Base-by-base conservation (phyloP, 2,888 invertebrate species). In the Pyrgus malvae region DNA sequence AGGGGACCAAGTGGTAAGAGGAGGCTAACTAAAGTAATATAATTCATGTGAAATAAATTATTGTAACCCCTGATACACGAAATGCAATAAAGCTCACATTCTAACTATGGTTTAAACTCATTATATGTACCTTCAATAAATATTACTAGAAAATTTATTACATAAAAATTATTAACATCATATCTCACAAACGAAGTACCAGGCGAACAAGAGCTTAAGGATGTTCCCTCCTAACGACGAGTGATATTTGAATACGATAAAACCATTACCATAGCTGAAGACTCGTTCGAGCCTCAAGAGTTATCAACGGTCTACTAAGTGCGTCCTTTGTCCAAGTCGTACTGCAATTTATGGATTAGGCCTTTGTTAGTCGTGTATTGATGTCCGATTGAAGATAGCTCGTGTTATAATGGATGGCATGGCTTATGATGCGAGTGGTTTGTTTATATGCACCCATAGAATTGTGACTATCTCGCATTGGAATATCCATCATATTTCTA, bases 301-400 rank as follows among this genome's bases (percentile, higher is more conserved):
- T 53, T 53, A 53, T 54, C 54, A 54, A 54, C 54, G 33, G 66
- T 58, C 54, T 49, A 55, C 55, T 58, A 58, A 63, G 58, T 58
- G 61, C 64, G 56, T 61, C 62, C 70, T 72, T 72, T 69, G 78
- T 79, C 70, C 69, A 64, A 74, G 76, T 74, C 72, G 70, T 73
- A 67, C 66, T 68, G 66, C 68, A 71, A 81, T 83, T 80, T 80
- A 80, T 82, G 76, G 75, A 76, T 76, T 75, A 70, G 70, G 63
- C 70, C 72, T 76, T 72, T 78, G 76, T 77, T 68, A 68, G 69
- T 63, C 64, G 66, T 72, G 72, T 76, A 80, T 76, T 78, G 78
- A 78, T 71, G 67, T 72, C 63, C 71, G 72, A 77, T 76, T 69
- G 69, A 69, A 78, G 78, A 77, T 78, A 66, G 58, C 38, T 59